These are phyloP conservation scores for Glyphotaelius pellucidus DNA, from an alignment of 2,888 invertebrate genomes.

Conservation along the genomic window DNA sequence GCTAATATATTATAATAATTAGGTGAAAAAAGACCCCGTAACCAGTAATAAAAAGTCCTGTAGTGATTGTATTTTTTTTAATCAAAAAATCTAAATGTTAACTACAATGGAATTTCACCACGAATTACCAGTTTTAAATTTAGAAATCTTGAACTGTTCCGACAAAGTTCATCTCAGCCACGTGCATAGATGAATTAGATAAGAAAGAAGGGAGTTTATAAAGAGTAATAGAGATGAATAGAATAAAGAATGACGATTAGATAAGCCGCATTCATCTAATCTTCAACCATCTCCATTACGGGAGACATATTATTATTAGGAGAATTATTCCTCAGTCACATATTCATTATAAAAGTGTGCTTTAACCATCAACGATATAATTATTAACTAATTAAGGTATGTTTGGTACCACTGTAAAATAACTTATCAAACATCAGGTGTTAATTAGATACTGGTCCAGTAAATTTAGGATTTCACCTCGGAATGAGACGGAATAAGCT, in stretches of 20 bases:
- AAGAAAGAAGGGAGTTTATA: constrained; percentile 43
- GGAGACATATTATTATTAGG: not conserved
- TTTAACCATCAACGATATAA: not conserved
- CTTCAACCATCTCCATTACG: not conserved
- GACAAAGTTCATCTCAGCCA: constrained; percentile 36
- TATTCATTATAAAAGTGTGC: not conserved
- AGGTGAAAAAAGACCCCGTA: no score
- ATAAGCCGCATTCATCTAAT: constrained; percentile 20
- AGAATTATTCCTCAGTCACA: not conserved
- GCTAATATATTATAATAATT: no score
- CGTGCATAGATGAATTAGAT: constrained; percentile 34
- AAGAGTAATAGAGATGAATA: not conserved
- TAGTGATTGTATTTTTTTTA: no score
- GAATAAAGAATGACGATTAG: constrained; percentile 32
- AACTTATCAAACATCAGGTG: no score
- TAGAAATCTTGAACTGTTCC: constrained; percentile 4
- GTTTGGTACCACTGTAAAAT: no score
- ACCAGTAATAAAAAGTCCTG: no score
- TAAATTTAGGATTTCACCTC: no score
- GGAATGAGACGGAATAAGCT: no score
- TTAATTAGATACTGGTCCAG: no score
- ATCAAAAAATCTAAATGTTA: not conserved
- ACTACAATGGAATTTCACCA: not conserved
- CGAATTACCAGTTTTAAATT: not conserved
- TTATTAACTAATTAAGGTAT: not conserved